Evolutionary conservation across 1,140 invertebrate genomes (phyloP), one percentile per base, ranked within the genome.

Genomic region (Apocrypta bakeri): DNA sequence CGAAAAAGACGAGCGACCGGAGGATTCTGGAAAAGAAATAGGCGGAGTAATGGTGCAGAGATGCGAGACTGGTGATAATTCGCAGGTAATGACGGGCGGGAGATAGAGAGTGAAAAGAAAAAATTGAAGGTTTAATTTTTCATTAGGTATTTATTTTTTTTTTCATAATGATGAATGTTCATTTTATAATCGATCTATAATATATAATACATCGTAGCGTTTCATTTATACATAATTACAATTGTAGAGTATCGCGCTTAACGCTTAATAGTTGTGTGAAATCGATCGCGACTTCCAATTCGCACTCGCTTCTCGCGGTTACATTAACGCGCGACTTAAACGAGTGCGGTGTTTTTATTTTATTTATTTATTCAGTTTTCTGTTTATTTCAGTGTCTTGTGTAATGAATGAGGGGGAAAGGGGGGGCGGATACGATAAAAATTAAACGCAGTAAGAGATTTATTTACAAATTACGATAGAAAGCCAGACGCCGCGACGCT

Each of bases 121-220:
- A n/a, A n/a, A n/a, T n/a, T n/a, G n/a, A n/a, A 84, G 79, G 42
- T 82, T 85, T 89, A 88, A 88, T 89, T 91, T 91, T 87, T 85
- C n/a, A n/a, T 90, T 92, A 90, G 88, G 85, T 91, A 90, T 89
- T 92, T 83, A 63, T 66, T 79, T 83, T 79, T 42, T 73, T 73
- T 61, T 84, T 91, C 87, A 90, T 91, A 91, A 90, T 92, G 88
- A 92, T 92, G 91, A 90, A 88, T 91, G 90, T 91, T 91, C 87
- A 86, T 90, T 83, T 91, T 90, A 92, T 92, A 92, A 91, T 92
- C 89, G 90, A 91, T 92, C 91, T 92, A 92, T 92, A 92, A 92
- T 92, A 92, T 92, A 84, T 84, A 84, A 84, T 84, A 92, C 91
- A 92, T 91, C 89, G 90, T 92, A 92, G 90, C 90, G 88, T 91